Conservation (phyloP, 2,113 vertebrate genomes). For the Sorex fumeus region DNA sequence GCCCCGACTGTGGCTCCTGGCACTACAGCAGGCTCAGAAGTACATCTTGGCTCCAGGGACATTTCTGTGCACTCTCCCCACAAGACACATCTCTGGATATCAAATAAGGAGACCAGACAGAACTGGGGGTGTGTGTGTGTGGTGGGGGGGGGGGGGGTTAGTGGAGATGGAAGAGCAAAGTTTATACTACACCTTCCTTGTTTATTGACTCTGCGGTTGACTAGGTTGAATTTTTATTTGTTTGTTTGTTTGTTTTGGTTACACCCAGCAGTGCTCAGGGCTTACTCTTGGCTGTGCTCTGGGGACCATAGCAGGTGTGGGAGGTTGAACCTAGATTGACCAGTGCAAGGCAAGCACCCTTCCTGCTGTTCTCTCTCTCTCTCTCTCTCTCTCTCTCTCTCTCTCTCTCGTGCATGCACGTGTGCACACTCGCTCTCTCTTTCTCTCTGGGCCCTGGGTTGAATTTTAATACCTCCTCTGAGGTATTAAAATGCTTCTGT, state of each 20-base stretch:
- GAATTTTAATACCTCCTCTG: background rate
- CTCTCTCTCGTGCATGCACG: too few species aligned
- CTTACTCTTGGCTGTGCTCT: too few species aligned
- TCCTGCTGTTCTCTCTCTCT: too few species aligned
- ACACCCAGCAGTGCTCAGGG: too few species aligned
- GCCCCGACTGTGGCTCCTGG: conserved; percentile 67
- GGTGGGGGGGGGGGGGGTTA: too few species aligned
- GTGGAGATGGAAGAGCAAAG: background rate
- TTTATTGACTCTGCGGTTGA: background rate
- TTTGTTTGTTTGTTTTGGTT: background rate
- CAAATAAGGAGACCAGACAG: background rate
- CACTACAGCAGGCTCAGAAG: conserved; percentile 53
- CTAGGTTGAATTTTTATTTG: background rate
- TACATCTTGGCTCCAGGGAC: background rate
- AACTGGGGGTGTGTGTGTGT: background rate
- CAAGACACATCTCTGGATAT: background rate
- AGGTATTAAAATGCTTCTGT: conserved; percentile 14
- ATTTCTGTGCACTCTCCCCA: background rate
- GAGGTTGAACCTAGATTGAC: too few species aligned
- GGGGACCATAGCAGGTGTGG: too few species aligned
- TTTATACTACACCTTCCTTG: background rate
- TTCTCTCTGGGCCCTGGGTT: too few species aligned
- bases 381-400: too few species aligned
- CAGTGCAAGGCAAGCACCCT: too few species aligned
- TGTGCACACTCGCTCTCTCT: too few species aligned